Evolutionary conservation across 2,797 vertebrate genomes (phyloP).

Genomic region (Thripadectes ignobilis): DNA sequence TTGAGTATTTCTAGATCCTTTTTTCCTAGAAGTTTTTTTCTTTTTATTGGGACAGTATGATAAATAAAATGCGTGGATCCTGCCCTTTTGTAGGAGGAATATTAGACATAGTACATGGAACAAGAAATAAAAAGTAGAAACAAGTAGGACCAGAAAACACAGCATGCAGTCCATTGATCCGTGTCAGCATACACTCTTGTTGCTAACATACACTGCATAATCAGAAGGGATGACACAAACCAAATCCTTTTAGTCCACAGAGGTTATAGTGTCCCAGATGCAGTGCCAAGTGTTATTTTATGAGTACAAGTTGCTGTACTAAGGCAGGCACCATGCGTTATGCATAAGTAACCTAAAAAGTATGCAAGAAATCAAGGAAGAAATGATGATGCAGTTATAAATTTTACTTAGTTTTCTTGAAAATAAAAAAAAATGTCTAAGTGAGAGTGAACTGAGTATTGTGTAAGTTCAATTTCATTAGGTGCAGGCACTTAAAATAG

Average conservation of each 20-base stretch:
- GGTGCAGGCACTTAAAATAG: not conserved
- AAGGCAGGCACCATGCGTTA: not conserved
- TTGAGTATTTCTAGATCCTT: not conserved
- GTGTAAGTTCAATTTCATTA: not conserved
- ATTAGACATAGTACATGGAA: not conserved
- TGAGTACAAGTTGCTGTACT: conserved; percentile 36
- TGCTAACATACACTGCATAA: conserved; percentile 52
- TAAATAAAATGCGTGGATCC: not conserved
- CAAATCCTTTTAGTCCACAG: conserved; percentile 43
- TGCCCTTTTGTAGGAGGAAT: not conserved
- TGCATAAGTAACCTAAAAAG: conserved; percentile 44
- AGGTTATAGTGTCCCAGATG: conserved; percentile 49
- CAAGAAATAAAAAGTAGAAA: conserved; percentile 37
- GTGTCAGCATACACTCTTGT: conserved; percentile 40
- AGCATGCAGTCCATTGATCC: conserved; percentile 39
- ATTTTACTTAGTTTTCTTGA: not conserved
- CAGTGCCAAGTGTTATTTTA: conserved; percentile 52
- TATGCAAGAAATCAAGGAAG: conserved; percentile 28
- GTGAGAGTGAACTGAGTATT: not conserved
- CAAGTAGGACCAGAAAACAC: conserved; percentile 25
- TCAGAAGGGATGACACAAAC: conserved; percentile 55
- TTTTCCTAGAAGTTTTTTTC: not conserved
- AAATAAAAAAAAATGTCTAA: not conserved
- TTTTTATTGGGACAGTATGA: not conserved
- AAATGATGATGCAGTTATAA: not conserved